Evolutionary conservation across 1,140 invertebrate species (phyloP).

Genomic region (Dendroctonus ponderosae): DNA sequence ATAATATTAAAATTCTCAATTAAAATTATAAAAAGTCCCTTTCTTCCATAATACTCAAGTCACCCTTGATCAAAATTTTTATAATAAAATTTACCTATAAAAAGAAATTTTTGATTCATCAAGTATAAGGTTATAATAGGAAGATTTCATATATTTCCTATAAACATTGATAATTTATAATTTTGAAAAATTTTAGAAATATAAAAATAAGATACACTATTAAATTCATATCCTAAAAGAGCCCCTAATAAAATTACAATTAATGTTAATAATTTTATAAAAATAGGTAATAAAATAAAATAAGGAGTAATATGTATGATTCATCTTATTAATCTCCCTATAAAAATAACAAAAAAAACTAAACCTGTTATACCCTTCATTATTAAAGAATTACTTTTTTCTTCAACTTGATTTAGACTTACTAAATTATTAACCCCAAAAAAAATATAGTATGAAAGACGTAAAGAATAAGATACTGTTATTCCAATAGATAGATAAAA

Average conservation of each 20-base stretch:
- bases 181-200: slow-evolving; percentile 50
- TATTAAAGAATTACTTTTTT: slow-evolving; percentile 52
- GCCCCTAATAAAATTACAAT: slow-evolving; percentile 1
- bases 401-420: slow-evolving; percentile 51
- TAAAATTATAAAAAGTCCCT: no score
- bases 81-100: slow-evolving; percentile 24
- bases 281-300: slow-evolving; percentile 54
- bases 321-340: slow-evolving; percentile 51
- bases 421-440: slow-evolving; percentile 52
- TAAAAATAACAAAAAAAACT: slow-evolving; percentile 55
- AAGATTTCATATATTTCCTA: slow-evolving; percentile 39
- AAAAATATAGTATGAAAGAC: slow-evolving; percentile 57
- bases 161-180: slow-evolving; percentile 46
- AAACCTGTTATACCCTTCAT: slow-evolving; percentile 54
- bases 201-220: background rate
- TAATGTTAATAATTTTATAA: slow-evolving; percentile 45
- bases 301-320: slow-evolving; percentile 52
- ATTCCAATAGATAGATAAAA: slow-evolving; percentile 57
- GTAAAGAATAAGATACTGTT: slow-evolving; percentile 57
- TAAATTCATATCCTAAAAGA: background rate
- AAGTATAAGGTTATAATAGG: no score
- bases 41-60: slow-evolving; percentile 35
- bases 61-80: slow-evolving; percentile 40
- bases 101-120: slow-evolving; percentile 36
- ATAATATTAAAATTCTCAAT: background rate